Evolutionary conservation across 1,140 invertebrate species (phyloP).

Genomic region (Calycopis cecrops): DNA sequence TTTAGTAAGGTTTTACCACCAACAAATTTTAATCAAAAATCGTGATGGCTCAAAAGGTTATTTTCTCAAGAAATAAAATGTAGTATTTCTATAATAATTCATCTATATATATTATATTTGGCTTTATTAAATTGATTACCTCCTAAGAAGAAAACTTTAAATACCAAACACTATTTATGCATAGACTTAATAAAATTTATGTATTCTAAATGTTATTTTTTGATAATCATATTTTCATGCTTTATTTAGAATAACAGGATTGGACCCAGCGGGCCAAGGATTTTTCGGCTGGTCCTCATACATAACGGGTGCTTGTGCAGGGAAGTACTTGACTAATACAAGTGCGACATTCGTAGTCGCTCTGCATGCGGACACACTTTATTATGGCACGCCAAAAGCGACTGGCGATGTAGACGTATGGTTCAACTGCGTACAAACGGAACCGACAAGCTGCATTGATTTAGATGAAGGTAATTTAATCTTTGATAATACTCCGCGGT

Average conservation of each 20-base stretch:
- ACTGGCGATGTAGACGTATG: slow-evolving; percentile 76
- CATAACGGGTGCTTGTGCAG: background rate
- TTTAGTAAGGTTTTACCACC: too few relatives aligned
- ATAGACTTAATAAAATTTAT: too few relatives aligned
- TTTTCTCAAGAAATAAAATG: too few relatives aligned
- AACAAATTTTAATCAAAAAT: too few relatives aligned
- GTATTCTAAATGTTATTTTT: too few relatives aligned
- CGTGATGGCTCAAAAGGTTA: too few relatives aligned
- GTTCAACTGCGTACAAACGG: slow-evolving; percentile 74
- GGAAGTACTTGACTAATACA: slow-evolving; percentile 3
- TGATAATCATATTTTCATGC: background rate
- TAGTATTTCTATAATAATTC: too few relatives aligned
- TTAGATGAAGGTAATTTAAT: background rate
- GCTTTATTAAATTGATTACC: too few relatives aligned
- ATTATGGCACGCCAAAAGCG: slow-evolving; percentile 47
- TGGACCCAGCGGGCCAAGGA: slow-evolving; percentile 26
- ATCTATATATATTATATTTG: too few relatives aligned
- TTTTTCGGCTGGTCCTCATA: slow-evolving; percentile 9
- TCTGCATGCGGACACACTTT: slow-evolving; percentile 42
- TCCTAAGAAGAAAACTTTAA: too few relatives aligned
- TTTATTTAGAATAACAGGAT: slow-evolving; percentile 22
- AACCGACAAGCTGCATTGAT: slow-evolving; percentile 78
- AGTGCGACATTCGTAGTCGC: slow-evolving; percentile 64
- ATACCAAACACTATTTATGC: too few relatives aligned
- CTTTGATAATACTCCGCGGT: too few relatives aligned